These are phyloP conservation scores for Troglohyphantes excavatus DNA, from an alignment of 2,888 invertebrate species.

Conservation along the genomic window DNA sequence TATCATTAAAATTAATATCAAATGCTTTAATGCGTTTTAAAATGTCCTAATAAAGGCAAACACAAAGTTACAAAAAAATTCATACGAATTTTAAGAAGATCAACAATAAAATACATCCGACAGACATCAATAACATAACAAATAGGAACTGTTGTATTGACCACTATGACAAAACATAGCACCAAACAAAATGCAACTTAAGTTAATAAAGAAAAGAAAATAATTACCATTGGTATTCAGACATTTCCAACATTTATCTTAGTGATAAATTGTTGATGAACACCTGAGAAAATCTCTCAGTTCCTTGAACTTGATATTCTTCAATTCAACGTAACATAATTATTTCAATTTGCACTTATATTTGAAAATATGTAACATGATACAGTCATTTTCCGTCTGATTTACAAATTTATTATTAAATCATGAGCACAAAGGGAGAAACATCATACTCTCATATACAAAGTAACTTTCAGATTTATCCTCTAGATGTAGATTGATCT, in stretches of 20 bases:
- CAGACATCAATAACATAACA: too few species aligned
- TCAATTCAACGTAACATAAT: slow-evolving; percentile 45
- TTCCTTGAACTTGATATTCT: not conserved
- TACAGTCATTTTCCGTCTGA: not conserved
- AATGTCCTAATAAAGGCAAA: too few species aligned
- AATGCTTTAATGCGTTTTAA: too few species aligned
- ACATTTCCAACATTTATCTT: slow-evolving; percentile 77
- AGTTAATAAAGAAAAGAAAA: not conserved
- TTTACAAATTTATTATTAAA: not conserved
- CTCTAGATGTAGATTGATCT: not conserved
- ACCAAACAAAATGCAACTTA: not conserved
- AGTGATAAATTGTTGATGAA: slow-evolving; percentile 48
- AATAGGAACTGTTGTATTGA: too few species aligned
- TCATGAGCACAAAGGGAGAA: not conserved
- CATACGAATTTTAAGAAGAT: too few species aligned
- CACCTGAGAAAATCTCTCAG: slow-evolving; percentile 43
- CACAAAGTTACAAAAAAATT: too few species aligned
- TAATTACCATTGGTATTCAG: slow-evolving; percentile 78
- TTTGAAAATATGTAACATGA: slow-evolving; percentile 5
- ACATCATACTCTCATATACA: not conserved
- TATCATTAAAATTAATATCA: too few species aligned
- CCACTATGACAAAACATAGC: too few species aligned
- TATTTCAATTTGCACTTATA: slow-evolving; percentile 37
- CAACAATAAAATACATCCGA: too few species aligned
- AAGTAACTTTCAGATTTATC: not conserved